These are phyloP conservation scores for Rhabdomys dilectus DNA, from an alignment of 2,113 vertebrate species.

Conservation along the genomic window DNA sequence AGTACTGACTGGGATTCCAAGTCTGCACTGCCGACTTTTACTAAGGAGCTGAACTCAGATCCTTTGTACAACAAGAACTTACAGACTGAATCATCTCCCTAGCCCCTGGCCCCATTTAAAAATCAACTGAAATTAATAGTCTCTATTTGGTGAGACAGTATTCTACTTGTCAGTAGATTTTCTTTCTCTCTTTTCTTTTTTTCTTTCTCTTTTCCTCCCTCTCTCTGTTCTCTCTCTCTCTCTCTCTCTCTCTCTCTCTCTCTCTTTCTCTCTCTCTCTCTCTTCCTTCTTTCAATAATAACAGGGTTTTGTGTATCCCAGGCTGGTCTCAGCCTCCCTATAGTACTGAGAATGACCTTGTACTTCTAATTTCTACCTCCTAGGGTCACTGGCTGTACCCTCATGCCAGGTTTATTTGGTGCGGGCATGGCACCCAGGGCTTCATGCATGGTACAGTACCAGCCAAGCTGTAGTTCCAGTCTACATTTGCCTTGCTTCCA, in stretches of 20 bases:
- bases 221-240: too few relatives aligned
- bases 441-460: background rate
- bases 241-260: too few relatives aligned
- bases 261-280: too few relatives aligned
- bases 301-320: background rate
- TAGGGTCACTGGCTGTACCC: background rate
- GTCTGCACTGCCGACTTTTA: background rate
- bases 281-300: background rate
- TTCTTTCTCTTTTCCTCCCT: too few relatives aligned
- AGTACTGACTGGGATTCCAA: background rate
- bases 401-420: background rate
- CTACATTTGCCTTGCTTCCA: conserved; percentile 53
- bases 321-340: background rate
- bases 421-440: background rate
- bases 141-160: background rate
- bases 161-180: background rate
- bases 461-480: conserved; percentile 12
- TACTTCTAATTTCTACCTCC: background rate
- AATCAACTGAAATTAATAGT: background rate
- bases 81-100: background rate
- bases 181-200: too few relatives aligned
- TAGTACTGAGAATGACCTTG: background rate
- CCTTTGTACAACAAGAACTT: background rate
- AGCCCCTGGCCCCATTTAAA: too few relatives aligned
- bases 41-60: background rate